phyloP scores from a whole-genome alignment of 1,140 invertebrate genomes.

The Nilaparvata lugens region DNA sequence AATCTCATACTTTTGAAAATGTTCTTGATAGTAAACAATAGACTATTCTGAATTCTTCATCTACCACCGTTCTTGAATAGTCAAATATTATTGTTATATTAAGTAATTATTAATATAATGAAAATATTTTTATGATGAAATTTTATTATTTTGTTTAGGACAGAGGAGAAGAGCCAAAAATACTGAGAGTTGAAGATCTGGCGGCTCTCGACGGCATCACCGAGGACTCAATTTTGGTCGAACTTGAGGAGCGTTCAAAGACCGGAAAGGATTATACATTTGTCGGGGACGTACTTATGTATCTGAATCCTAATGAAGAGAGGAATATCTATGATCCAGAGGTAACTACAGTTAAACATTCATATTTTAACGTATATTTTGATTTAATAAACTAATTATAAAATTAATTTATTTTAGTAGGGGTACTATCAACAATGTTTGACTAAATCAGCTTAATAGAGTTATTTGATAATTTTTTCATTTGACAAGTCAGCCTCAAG shows the following conservation, averaged over 20 bases:
- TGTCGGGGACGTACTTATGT: slow-evolving; percentile 79
- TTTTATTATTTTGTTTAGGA: slow-evolving; percentile 21
- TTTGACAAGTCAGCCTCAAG: background rate
- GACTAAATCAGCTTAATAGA: background rate
- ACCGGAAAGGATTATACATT: slow-evolving; percentile 73
- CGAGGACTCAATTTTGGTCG: slow-evolving; percentile 67
- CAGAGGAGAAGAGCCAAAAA: slow-evolving; percentile 42
- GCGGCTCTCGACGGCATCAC: slow-evolving; percentile 67
- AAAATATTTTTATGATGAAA: too few relatives aligned
- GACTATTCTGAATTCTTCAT: background rate
- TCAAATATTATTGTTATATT: background rate
- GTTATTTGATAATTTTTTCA: background rate
- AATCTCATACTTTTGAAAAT: too few relatives aligned
- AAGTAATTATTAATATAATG: too few relatives aligned
- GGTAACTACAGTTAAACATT: slow-evolving; percentile 38
- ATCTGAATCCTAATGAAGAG: slow-evolving; percentile 74
- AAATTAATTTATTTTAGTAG: background rate
- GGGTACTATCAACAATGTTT: slow-evolving; percentile 9
- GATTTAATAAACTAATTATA: slow-evolving; percentile 14
- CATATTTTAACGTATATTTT: slow-evolving; percentile 10
- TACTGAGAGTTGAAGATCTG: slow-evolving; percentile 76
- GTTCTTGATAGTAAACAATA: too few relatives aligned
- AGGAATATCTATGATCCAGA: slow-evolving; percentile 54
- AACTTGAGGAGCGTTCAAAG: slow-evolving; percentile 59
- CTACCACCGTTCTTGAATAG: background rate